Percentiles rank a stretch among this genome's conserved stretches.
These are phyloP conservation scores for Hirundichthys speculiger DNA, from an alignment of 2,113 vertebrate genomes.

Conservation along the genomic window DNA sequence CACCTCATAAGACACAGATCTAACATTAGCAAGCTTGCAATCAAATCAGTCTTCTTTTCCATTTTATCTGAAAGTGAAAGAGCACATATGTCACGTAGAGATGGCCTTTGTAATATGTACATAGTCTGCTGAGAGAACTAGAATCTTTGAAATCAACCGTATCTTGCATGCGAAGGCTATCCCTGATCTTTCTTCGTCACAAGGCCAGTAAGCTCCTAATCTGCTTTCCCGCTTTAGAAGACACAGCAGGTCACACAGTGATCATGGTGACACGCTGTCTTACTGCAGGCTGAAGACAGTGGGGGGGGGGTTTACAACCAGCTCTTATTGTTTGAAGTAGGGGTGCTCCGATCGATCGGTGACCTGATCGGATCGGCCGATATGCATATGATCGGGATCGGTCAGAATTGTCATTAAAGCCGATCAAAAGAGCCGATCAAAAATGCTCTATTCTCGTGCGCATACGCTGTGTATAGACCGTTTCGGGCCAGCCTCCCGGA, in stretches of 20 bases:
- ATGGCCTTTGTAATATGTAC: not conserved
- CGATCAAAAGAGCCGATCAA: no score
- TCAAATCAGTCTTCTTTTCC: not conserved
- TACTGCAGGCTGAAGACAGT: not conserved
- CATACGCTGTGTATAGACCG: no score
- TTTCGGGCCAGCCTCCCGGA: no score
- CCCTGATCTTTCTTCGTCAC: conserved; percentile 12
- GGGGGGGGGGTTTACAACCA: not conserved
- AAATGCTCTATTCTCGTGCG: no score
- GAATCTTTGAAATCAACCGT: not conserved
- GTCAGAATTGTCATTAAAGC: no score
- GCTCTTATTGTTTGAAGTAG: not conserved
- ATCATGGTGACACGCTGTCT: not conserved
- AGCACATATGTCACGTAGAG: not conserved
- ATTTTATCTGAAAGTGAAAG: not conserved
- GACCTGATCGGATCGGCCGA: no score
- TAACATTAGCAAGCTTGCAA: no score
- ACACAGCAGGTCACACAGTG: conserved; percentile 39
- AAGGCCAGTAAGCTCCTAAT: conserved; percentile 70
- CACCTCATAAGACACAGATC: not conserved
- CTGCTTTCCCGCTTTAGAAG: conserved; percentile 61
- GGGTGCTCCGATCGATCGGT: no score
- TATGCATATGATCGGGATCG: no score
- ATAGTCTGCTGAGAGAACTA: not conserved
- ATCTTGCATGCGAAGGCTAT: not conserved